Percentiles rank a stretch among this genome's conserved stretches.
These are phyloP conservation scores for Caenorhabditis imperialis DNA, from an alignment of 2,888 invertebrate species.

Conservation along the genomic window DNA sequence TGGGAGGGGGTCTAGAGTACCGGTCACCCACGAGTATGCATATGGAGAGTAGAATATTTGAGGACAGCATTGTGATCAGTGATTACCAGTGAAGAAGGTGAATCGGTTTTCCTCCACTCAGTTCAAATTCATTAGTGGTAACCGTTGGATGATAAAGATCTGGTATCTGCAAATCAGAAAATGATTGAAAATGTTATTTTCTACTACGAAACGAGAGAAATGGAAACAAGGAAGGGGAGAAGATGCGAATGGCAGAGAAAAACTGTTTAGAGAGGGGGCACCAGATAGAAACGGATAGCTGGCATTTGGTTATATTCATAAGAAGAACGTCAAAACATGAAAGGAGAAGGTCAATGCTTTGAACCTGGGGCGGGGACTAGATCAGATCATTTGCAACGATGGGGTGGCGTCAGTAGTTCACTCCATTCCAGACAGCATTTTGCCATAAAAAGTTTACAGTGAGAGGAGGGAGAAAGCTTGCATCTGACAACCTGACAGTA, in stretches of 20 bases:
- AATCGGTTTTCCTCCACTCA: background rate
- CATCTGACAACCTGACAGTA: conserved; percentile 32
- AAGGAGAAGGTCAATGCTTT: conserved; percentile 18
- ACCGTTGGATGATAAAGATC: no score
- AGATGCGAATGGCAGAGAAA: conserved; percentile 26
- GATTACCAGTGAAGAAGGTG: no score
- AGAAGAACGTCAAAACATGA: conserved; percentile 13
- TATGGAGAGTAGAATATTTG: no score
- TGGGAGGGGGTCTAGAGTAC: no score
- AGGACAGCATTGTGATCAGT: no score
- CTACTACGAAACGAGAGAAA: conserved; percentile 11
- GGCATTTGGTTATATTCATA: conserved; percentile 10
- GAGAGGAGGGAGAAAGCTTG: conserved; percentile 35
- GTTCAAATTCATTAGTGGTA: conserved; percentile 9
- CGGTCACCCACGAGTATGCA: no score
- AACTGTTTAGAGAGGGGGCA: conserved; percentile 30
- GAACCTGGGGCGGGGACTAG: conserved; percentile 29
- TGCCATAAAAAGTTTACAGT: conserved; percentile 45
- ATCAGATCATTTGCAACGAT: conserved; percentile 17
- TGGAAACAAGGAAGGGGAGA: background rate
- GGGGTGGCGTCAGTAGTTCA: conserved; percentile 4
- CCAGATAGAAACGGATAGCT: background rate
- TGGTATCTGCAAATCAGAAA: conserved; percentile 21
- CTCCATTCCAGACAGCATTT: conserved; percentile 35
- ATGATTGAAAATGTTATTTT: conserved; percentile 9